Conservation (phyloP, 2,797 vertebrate species). For the Muraenolepis orangiensis region DNA sequence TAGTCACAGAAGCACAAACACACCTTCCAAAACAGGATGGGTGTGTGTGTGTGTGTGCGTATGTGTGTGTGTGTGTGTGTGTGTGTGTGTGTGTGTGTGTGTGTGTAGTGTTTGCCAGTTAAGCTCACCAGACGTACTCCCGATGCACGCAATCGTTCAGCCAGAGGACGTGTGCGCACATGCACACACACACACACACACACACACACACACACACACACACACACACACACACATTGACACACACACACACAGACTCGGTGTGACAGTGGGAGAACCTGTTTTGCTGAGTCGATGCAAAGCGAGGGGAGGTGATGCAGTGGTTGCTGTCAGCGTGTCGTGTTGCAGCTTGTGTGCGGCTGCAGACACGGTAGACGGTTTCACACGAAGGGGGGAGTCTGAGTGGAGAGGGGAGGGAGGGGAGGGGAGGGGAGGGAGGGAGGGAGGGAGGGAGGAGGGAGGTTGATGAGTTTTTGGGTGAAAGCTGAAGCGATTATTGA, state of each 20-base stretch:
- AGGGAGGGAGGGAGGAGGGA: background rate
- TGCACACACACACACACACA: slow-evolving; percentile 2
- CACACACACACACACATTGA: background rate
- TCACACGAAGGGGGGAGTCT: slow-evolving; percentile 63
- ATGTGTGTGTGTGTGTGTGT: slow-evolving; percentile 26
- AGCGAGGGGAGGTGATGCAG: slow-evolving; percentile 68
- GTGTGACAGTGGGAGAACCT: slow-evolving; percentile 58
- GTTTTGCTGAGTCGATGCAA: slow-evolving; percentile 68
- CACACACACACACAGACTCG: slow-evolving; percentile 5
- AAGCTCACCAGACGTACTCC: slow-evolving; percentile 22
- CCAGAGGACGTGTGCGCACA: background rate
- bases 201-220: background rate
- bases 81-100: slow-evolving; percentile 31
- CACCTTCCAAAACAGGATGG: slow-evolving; percentile 29
- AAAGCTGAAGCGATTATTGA: slow-evolving; percentile 12
- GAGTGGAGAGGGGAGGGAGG: slow-evolving; percentile 21
- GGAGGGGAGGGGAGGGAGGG: slow-evolving; percentile 24
- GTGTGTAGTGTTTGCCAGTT: slow-evolving; percentile 34
- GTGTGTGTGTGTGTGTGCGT: slow-evolving; percentile 32
- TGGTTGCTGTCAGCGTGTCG: slow-evolving; percentile 63
- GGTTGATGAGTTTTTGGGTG: background rate
- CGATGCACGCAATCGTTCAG: background rate
- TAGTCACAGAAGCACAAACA: slow-evolving; percentile 49
- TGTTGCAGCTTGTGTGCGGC: slow-evolving; percentile 70
- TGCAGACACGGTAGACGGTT: slow-evolving; percentile 61